phyloP scores from a whole-genome alignment of 2,797 vertebrate genomes.

The Coreius guichenoti region DNA sequence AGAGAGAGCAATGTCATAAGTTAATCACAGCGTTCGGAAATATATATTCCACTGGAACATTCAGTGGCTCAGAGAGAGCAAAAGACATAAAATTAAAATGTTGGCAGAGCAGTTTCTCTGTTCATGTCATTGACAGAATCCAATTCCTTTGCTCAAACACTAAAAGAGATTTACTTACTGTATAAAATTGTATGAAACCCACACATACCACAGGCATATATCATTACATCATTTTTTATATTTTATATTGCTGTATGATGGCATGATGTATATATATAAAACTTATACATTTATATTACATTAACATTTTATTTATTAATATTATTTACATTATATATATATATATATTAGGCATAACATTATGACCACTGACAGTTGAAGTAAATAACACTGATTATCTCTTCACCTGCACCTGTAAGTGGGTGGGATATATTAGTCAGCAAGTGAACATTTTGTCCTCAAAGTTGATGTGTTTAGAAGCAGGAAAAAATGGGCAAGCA shows the following conservation, averaged over 20 bases:
- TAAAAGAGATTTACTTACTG: slow-evolving; percentile 5
- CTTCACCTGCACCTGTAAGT: too few relatives aligned
- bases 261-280: not conserved
- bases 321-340: too few relatives aligned
- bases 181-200: not conserved
- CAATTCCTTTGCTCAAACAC: not conserved
- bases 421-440: too few relatives aligned
- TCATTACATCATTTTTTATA: not conserved
- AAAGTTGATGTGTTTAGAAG: too few relatives aligned
- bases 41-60: not conserved
- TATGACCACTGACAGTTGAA: too few relatives aligned
- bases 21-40: slow-evolving; percentile 12
- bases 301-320: too few relatives aligned
- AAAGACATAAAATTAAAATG: slow-evolving; percentile 18
- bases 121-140: slow-evolving; percentile 7
- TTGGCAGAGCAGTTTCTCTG: slow-evolving; percentile 5
- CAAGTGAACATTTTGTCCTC: too few relatives aligned
- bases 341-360: too few relatives aligned
- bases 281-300: not conserved
- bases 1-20: not conserved
- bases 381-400: too few relatives aligned
- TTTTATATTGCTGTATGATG: not conserved
- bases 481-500: too few relatives aligned
- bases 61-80: not conserved
- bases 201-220: not conserved